These are phyloP conservation scores for Parochlus steinenii DNA, from an alignment of 2,888 invertebrate genomes.

Conservation along the genomic window DNA sequence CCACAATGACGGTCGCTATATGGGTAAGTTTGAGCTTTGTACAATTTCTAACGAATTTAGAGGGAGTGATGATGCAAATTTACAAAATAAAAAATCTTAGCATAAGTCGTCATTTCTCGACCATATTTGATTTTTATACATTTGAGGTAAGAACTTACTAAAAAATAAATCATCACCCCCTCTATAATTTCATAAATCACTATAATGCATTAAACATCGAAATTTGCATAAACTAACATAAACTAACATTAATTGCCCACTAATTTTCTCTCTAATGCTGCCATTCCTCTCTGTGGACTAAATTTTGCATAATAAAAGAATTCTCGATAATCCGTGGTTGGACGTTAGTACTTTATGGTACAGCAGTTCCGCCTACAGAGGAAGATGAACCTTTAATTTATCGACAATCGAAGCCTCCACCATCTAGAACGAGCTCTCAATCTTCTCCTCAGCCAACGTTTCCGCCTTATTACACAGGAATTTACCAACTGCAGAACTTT, in stretches of 20 bases:
- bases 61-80: conserved; percentile 5
- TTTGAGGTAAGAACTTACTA: conserved; percentile 8
- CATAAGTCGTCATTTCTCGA: conserved; percentile 21
- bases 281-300: background rate
- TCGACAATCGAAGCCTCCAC: conserved; percentile 18
- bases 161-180: background rate
- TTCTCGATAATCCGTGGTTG: conserved; percentile 82
- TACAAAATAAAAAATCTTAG: conserved; percentile 14
- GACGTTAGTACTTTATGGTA: conserved; percentile 87
- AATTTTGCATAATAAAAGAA: conserved; percentile 38
- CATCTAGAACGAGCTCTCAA: conserved; percentile 12
- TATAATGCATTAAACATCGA: background rate
- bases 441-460: background rate
- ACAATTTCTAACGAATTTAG: conserved; percentile 2
- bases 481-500: conserved; percentile 14
- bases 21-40: conserved; percentile 41
- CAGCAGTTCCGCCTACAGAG: conserved; percentile 38
- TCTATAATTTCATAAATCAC: background rate
- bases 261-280: background rate
- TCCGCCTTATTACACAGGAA: conserved; percentile 1
- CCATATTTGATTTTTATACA: conserved; percentile 5
- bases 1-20: conserved; percentile 80
- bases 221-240: background rate
- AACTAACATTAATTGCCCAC: background rate
- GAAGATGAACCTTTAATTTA: conserved; percentile 42